Percentiles rank a stretch among this genome's conserved stretches.
Conservation (phyloP, 1,140 invertebrate genomes). For the Euschistus heros region DNA sequence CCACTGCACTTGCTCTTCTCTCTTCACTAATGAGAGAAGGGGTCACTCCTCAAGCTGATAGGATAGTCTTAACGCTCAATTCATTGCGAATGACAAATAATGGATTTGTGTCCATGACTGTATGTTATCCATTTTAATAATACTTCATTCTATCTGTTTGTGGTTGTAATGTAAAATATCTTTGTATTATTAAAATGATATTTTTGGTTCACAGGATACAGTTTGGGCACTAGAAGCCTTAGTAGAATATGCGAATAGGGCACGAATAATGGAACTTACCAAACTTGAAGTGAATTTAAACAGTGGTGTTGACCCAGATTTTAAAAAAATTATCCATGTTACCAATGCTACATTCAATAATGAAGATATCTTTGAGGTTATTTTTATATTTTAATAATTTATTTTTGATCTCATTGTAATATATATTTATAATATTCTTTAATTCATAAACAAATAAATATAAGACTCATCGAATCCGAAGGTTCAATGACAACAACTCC, state of each 20-base stretch:
- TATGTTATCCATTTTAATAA: conserved; percentile 28
- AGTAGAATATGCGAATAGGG: conserved; percentile 44
- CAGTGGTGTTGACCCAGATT: conserved; percentile 34
- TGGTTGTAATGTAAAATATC: not conserved
- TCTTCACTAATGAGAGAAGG: conserved; percentile 40
- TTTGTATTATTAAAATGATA: not conserved
- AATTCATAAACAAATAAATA: no score
- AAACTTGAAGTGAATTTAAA: conserved; percentile 41
- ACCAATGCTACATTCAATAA: conserved; percentile 26
- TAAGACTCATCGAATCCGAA: no score
- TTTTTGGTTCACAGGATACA: conserved; percentile 41
- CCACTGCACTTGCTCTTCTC: conserved; percentile 48
- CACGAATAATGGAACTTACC: conserved; percentile 46
- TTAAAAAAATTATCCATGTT: conserved; percentile 31
- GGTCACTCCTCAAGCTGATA: conserved; percentile 35
- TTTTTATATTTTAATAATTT: no score
- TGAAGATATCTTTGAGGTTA: conserved; percentile 21
- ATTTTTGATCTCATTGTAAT: no score
- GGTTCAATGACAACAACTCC: no score
- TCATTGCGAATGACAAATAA: conserved; percentile 44
- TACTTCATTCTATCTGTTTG: not conserved
- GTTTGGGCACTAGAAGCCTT: conserved; percentile 47
- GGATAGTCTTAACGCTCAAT: conserved; percentile 48
- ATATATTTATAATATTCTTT: no score
- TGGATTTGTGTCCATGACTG: conserved; percentile 47